Conservation (phyloP, 2,113 vertebrate species). For the Dromaius novaehollandiae region DNA sequence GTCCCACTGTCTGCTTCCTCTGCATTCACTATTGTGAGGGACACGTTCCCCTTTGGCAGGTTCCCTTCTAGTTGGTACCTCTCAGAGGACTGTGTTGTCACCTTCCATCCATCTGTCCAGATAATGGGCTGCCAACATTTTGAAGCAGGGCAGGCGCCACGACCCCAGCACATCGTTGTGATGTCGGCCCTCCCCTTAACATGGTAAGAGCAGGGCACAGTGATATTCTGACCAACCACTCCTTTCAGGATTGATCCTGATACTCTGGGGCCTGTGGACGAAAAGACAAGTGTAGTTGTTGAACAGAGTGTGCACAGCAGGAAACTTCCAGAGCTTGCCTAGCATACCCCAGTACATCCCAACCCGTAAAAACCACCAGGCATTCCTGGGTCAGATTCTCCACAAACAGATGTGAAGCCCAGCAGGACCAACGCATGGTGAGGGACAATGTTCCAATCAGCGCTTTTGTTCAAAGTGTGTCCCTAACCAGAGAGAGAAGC, state of each 20-base stretch:
- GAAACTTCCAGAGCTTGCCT: not conserved
- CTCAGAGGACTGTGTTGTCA: not conserved
- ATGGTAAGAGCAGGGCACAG: constrained; percentile 76
- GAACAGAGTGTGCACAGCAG: not conserved
- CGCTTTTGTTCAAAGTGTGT: not conserved
- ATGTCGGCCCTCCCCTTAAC: fast-evolving
- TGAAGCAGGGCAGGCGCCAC: constrained; percentile 26
- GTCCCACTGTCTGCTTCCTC: constrained; percentile 68
- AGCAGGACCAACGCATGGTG: not conserved
- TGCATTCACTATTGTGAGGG: constrained; percentile 75
- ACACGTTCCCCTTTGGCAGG: constrained; percentile 63
- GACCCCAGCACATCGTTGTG: constrained; percentile 80
- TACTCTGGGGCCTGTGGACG: not conserved
- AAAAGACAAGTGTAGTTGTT: not conserved
- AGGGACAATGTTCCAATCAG: not conserved
- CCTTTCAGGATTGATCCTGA: constrained; percentile 23
- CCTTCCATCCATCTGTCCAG: constrained; percentile 37
- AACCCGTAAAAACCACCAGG: not conserved
- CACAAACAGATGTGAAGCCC: fast-evolving
- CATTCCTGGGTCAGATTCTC: not conserved
- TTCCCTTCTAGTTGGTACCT: constrained; percentile 73
- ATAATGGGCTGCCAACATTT: constrained; percentile 71
- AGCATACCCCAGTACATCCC: fast-evolving
- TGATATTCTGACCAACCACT: constrained; percentile 68
- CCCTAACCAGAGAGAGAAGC: not conserved